Percentiles rank a stretch among this genome's conserved stretches.
phyloP scores from a whole-genome alignment of 2,113 vertebrate species.

The Rhinopomastus cyanomelas region DNA sequence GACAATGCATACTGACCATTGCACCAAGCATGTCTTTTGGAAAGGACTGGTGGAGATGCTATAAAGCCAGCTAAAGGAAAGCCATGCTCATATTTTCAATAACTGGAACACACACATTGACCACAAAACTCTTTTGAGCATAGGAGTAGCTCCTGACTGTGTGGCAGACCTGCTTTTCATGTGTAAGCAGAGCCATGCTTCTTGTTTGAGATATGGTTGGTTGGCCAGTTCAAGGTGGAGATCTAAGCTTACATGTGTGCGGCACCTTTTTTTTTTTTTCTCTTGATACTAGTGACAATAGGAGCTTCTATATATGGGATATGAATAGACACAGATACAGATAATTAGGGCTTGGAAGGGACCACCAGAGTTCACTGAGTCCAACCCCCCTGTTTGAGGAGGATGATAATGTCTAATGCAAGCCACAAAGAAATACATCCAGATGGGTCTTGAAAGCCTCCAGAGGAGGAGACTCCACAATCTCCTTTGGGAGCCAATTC shows the following conservation, averaged over 20 bases:
- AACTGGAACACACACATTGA: background rate
- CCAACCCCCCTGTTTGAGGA: too few relatives aligned
- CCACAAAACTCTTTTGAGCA: background rate
- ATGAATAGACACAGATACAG: too few relatives aligned
- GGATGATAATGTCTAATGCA: too few relatives aligned
- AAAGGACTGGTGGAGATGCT: background rate
- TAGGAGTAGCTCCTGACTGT: background rate
- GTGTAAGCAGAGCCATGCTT: accelerated
- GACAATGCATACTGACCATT: background rate
- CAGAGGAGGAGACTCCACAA: too few relatives aligned
- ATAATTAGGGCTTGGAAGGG: too few relatives aligned
- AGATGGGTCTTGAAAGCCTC: too few relatives aligned
- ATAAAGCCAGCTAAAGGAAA: background rate
- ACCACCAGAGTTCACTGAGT: too few relatives aligned
- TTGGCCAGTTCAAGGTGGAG: background rate
- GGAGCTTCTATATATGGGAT: background rate
- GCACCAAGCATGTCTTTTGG: background rate
- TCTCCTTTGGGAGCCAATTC: too few relatives aligned
- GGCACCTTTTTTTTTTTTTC: background rate
- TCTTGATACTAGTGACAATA: accelerated
- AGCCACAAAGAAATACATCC: too few relatives aligned
- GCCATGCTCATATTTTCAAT: background rate
- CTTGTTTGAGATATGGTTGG: background rate
- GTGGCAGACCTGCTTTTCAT: background rate
- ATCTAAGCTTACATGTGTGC: background rate